A percentile compares a stretch with the other conserved stretches of the same genome.
Conservation (phyloP, 2,888 invertebrate species). For the Drosophila fulvimacula region DNA sequence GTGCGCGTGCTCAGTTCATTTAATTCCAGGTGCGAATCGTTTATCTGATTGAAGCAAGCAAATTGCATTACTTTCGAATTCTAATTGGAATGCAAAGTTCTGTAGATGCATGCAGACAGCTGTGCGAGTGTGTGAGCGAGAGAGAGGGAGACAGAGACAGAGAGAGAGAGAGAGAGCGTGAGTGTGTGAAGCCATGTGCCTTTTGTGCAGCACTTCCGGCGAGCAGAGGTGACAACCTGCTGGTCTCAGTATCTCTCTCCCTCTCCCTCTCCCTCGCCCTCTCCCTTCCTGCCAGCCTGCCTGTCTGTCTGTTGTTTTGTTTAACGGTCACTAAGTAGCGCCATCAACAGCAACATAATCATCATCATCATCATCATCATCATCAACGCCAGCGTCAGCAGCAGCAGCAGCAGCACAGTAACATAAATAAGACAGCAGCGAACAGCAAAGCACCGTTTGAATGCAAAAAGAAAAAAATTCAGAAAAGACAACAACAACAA, state of each 20-base stretch:
- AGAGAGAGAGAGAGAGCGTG: background rate
- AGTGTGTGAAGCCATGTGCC: slow-evolving; percentile 35
- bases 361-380: slow-evolving; percentile 8
- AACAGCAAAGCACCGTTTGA: slow-evolving; percentile 48
- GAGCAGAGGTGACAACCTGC: slow-evolving; percentile 43
- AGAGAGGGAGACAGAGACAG: background rate
- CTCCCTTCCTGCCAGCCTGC: slow-evolving; percentile 3
- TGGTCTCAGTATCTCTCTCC: slow-evolving; percentile 25
- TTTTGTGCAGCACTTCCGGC: slow-evolving; percentile 63
- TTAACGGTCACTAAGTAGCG: slow-evolving; percentile 69
- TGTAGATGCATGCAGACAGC: background rate
- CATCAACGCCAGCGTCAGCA: slow-evolving; percentile 12
- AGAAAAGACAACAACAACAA: slow-evolving; percentile 1
- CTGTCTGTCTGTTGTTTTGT: slow-evolving; percentile 26
- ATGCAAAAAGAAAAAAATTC: slow-evolving; percentile 21
- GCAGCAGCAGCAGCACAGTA: slow-evolving; percentile 48
- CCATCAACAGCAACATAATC: slow-evolving; percentile 39
- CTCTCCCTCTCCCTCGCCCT: background rate
- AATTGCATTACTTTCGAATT: slow-evolving; percentile 10
- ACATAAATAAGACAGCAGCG: slow-evolving; percentile 61
- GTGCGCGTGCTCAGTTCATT: background rate
- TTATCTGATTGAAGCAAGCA: background rate
- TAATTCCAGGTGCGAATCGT: background rate
- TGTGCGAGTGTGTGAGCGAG: background rate
- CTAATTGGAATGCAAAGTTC: background rate